Evolutionary conservation across 2,888 invertebrate genomes (phyloP).

Genomic region (Drosophila helvetica): DNA sequence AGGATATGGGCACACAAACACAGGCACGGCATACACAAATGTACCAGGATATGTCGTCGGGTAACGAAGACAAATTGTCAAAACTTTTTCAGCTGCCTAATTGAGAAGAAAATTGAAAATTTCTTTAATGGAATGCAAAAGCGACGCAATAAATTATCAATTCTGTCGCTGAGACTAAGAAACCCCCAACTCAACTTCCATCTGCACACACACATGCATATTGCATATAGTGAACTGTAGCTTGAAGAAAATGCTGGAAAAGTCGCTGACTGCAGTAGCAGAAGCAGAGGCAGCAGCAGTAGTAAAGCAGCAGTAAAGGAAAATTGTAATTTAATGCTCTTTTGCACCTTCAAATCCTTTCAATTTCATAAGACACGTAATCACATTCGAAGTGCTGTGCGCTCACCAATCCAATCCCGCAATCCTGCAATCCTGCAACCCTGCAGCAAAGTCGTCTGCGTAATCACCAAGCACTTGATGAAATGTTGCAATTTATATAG

Average conservation of each 20-base stretch:
- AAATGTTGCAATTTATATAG: constrained; percentile 75
- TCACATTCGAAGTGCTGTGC: constrained; percentile 61
- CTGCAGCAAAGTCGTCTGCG: constrained; percentile 28
- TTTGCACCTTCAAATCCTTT: constrained; percentile 72
- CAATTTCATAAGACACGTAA: constrained; percentile 68
- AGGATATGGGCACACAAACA: constrained; percentile 15
- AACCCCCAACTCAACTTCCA: neutral
- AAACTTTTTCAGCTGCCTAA: constrained; percentile 69
- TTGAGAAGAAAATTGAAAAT: constrained; percentile 76
- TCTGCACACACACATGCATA: neutral
- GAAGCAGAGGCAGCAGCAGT: constrained; percentile 37
- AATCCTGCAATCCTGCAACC: neutral
- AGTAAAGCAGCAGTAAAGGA: constrained; percentile 30
- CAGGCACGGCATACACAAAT: constrained; percentile 11
- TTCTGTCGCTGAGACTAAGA: constrained; percentile 21
- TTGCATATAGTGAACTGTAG: neutral
- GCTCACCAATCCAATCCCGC: constrained; percentile 21
- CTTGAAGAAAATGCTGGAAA: constrained; percentile 43
- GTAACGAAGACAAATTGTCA: constrained; percentile 70
- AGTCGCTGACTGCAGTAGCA: constrained; percentile 34
- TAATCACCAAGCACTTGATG: constrained; percentile 73
- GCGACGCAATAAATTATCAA: constrained; percentile 48
- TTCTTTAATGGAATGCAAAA: constrained; percentile 67
- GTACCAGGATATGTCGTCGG: constrained; percentile 2
- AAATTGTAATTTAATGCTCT: constrained; percentile 72